A percentile compares a stretch with the other conserved stretches of the same genome.
phyloP scores from a whole-genome alignment of 2,797 vertebrate species.

The Alosa sapidissima region DNA sequence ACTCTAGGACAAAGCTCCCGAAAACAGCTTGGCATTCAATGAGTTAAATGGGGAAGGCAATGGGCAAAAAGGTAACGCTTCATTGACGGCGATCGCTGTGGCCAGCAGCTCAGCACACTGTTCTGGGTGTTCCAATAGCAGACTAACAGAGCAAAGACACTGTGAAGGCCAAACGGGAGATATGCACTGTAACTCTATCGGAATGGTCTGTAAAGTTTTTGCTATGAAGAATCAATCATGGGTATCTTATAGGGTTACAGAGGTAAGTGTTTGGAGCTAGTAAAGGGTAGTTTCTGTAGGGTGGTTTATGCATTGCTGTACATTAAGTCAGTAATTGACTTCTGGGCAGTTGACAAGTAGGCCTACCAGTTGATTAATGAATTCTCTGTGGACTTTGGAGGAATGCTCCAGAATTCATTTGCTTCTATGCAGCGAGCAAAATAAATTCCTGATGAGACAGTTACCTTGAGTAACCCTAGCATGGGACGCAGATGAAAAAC shows the following conservation, averaged over 20 bases:
- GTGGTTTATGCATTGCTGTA: not conserved
- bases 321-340: not conserved
- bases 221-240: not conserved
- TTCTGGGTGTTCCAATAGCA: not conserved
- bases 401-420: not conserved
- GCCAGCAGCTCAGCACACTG: not conserved
- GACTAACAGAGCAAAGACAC: not conserved
- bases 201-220: not conserved
- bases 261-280: not conserved
- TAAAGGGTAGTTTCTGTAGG: not conserved
- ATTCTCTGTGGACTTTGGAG: not conserved
- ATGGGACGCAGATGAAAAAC: constrained; percentile 15
- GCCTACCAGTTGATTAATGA: constrained; percentile 2
- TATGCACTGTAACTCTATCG: constrained; percentile 1
- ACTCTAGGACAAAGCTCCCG: no score
- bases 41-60: not conserved
- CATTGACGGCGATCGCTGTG: not conserved
- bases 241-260: not conserved
- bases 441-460: constrained; percentile 1
- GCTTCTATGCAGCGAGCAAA: not conserved
- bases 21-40: no score
- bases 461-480: constrained; percentile 11
- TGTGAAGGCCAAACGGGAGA: constrained; percentile 13
- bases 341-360: not conserved
- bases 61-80: not conserved